Evolutionary conservation across 2,888 invertebrate species (phyloP).

Genomic region (Diogma glabrata): DNA sequence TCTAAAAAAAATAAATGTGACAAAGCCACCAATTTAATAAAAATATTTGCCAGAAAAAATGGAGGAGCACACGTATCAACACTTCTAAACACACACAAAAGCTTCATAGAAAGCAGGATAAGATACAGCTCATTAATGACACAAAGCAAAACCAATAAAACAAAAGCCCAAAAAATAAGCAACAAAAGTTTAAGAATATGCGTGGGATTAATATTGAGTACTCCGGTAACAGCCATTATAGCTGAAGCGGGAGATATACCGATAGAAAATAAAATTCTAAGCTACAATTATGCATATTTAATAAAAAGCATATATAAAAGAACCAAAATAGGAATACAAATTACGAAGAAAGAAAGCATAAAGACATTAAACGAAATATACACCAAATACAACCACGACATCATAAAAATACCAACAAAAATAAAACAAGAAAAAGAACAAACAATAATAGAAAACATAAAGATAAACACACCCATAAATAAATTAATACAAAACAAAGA

Average conservation of each 20-base stretch:
- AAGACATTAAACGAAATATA: background rate
- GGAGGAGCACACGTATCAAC: too few relatives aligned
- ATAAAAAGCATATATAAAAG: background rate
- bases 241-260: background rate
- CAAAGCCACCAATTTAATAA: too few relatives aligned
- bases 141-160: background rate
- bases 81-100: background rate
- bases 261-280: background rate
- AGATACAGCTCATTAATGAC: background rate
- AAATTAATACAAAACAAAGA: background rate
- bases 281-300: background rate
- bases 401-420: background rate
- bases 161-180: background rate
- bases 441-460: background rate
- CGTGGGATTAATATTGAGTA: background rate
- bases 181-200: background rate
- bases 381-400: background rate
- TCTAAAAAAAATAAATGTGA: too few relatives aligned
- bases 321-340: background rate
- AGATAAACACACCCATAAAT: background rate
- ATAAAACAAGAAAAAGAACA: background rate
- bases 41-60: too few relatives aligned
- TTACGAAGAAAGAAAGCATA: background rate
- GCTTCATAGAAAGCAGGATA: background rate
- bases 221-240: background rate